Evolutionary conservation across 2,113 vertebrate species (phyloP), one percentile per base, ranked within the genome.

Genomic region (Saimiri boliviensis): DNA sequence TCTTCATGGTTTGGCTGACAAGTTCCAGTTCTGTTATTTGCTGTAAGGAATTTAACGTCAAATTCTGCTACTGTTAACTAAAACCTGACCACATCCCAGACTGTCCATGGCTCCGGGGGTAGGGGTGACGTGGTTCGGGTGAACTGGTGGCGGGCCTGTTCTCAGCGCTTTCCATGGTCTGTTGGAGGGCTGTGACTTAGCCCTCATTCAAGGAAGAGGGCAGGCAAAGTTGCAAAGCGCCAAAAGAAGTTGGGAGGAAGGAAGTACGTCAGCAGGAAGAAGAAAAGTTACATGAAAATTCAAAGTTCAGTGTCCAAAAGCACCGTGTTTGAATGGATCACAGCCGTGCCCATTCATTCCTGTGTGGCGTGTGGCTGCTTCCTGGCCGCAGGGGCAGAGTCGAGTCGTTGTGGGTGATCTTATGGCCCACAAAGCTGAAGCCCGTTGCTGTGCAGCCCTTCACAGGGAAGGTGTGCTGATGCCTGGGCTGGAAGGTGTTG

Each of bases 1-100:
- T 77, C 63, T 56, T 85, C 83, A 82, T 23, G 63, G n/a, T 79
- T 91, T 35, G 37, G 23, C 42, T 42, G 9, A 83, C 37, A n/a
- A 42, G 45, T 77, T 90, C 14, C 17, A 37, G 90, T 85, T 94
- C 79, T 85, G 27, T 79, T 89, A 9, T 11, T 88, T 89, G 54
- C 66, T 73, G 77, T 88, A 73, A 68, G 58, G 27, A 73, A n/a
- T 35, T 83, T 88, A 71, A 13, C 63, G 66, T 68, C 58, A 81
- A 42, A 32, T 54, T 60, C 70, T 56, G 40, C 37, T 42, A 16
- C 73, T 3, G 0, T 79, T 84, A 83, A 49, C 81, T 58, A 63
- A 20, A 92, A 82, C 35, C 32, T 27, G 73, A 8, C 77, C 52
- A 23, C 37, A 10, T 19, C 4, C 37, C 19, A 27, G 5, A 3